Base-by-base conservation (phyloP, 2,888 invertebrate species). In the Phasia obesa region DNA sequence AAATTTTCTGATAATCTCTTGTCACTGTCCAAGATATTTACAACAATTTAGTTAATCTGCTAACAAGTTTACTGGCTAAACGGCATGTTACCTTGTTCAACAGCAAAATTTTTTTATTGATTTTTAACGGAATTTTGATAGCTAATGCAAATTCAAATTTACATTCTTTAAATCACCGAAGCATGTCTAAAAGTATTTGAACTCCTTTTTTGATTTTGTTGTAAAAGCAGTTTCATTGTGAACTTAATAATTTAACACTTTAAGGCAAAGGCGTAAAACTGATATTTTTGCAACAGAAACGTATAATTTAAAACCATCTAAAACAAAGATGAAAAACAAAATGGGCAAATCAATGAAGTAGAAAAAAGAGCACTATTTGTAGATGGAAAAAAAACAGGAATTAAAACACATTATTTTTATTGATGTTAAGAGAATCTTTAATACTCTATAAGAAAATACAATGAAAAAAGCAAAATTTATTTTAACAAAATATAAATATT, bases 241-340 rank as follows among this genome's bases (percentile, higher is more conserved):
- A 81, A 77, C 71, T 73, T 77, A 69, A 73, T 77, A 81, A 81
- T 85, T 85, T 84, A 85, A 85, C 85, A 86, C 86, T 86, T 81
- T 80, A 80, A 85, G 86, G 86, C 86, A 85, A 86, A 86, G 85
- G 86, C 86, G 85, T 85, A 84, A 86, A 85, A 77, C 84, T 84
- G 85, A 84, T 84, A 85, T 74, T 85, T 85, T 84, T 84, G 81
- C 51, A 83, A 70, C 67, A 75, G 57, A 81, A 83, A 83, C 85
- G 35, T 84, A 84, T 85, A 85, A 85, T 85, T 85, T 85, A 70
- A 67, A 74, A 75, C 17, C 55, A 74, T 19, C 0, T 31, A 73
- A 77, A 73, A 49, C 47, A 62, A 53, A 62, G 64, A 60, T 53
- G 23, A 57, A 70, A 31, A 70, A 55, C 59, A 42, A 67, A 31